These are phyloP conservation scores for Micrasema minimum DNA, from an alignment of 1,140 invertebrate genomes.

Conservation along the genomic window DNA sequence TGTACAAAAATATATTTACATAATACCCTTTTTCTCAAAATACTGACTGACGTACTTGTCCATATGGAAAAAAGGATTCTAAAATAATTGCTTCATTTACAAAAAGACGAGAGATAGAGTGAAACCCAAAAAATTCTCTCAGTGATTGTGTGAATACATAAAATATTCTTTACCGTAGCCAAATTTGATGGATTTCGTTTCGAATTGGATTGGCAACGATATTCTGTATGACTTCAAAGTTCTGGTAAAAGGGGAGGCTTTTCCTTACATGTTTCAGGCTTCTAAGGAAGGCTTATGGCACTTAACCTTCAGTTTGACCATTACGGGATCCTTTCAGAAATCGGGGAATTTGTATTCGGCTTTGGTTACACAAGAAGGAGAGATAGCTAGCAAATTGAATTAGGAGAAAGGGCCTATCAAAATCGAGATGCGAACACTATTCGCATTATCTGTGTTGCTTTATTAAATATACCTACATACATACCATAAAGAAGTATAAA, in stretches of 20 bases:
- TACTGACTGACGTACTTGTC: too few relatives aligned
- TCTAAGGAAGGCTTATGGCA: slow-evolving; percentile 36
- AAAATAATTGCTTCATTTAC: slow-evolving; percentile 29
- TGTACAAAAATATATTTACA: too few relatives aligned
- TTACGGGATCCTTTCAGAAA: slow-evolving; percentile 24
- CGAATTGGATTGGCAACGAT: slow-evolving; percentile 34
- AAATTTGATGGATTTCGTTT: slow-evolving; percentile 34
- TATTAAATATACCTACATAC: too few relatives aligned
- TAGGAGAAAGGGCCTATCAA: background rate
- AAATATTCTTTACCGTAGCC: slow-evolving; percentile 17
- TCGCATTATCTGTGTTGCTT: too few relatives aligned
- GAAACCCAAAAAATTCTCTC: background rate
- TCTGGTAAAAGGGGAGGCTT: slow-evolving; percentile 23
- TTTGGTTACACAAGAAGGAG: slow-evolving; percentile 34
- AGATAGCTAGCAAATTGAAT: slow-evolving; percentile 47
- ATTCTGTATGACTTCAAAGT: slow-evolving; percentile 30
- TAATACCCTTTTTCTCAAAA: too few relatives aligned
- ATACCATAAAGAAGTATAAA: too few relatives aligned
- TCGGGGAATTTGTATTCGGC: slow-evolving; percentile 42
- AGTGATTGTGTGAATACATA: slow-evolving; percentile 11
- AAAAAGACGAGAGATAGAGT: slow-evolving; percentile 1
- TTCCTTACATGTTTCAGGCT: slow-evolving; percentile 31
- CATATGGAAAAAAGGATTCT: too few relatives aligned
- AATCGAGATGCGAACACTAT: too few relatives aligned
- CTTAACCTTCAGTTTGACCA: slow-evolving; percentile 31